phyloP scores from a whole-genome alignment of 2,797 vertebrate genomes.

The Acanthornis magna region DNA sequence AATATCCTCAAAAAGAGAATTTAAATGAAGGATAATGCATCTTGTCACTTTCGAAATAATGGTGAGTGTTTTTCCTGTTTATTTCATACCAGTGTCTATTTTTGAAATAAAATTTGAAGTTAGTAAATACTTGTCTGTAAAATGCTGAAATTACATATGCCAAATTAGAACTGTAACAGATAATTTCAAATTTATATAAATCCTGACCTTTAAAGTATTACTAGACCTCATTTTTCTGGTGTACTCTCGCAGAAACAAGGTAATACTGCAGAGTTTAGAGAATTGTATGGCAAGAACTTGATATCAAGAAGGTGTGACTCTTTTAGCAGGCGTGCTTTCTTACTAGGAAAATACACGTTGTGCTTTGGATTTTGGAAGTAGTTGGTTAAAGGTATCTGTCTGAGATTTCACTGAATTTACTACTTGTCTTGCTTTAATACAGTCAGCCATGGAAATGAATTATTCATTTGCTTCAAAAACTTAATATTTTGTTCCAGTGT shows the following conservation, averaged over 20 bases:
- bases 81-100: neutral
- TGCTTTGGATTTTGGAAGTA: neutral
- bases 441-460: neutral
- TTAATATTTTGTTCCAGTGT: neutral
- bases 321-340: neutral
- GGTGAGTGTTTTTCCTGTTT: neutral
- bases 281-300: neutral
- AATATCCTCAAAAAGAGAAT: neutral
- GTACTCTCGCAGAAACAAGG: neutral
- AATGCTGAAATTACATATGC: neutral
- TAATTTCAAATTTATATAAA: neutral
- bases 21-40: neutral
- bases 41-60: neutral
- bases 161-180: neutral
- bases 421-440: neutral
- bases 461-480: neutral
- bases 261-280: neutral
- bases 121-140: neutral
- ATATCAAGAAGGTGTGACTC: neutral
- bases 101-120: neutral
- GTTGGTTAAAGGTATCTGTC: neutral
- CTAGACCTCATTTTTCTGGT: neutral
- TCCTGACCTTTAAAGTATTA: neutral
- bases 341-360: neutral
- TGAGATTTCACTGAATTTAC: neutral